These are phyloP conservation scores for Patagioenas fasciata DNA, from an alignment of 2,113 vertebrate genomes.

Conservation along the genomic window DNA sequence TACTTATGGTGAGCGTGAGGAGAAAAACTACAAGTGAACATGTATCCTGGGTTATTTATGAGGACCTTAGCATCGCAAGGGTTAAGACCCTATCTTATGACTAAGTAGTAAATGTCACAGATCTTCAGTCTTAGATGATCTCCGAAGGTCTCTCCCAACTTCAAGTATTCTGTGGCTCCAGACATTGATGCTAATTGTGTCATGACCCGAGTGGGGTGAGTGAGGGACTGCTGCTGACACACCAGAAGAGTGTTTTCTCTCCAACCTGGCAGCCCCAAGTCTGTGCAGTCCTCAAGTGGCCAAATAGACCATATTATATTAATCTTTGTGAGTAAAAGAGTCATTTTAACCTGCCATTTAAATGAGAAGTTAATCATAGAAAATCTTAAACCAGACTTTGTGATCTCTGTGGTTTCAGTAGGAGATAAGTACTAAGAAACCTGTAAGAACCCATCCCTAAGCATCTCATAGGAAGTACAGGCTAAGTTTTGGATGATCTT, in stretches of 20 bases:
- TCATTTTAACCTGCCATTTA: neutral
- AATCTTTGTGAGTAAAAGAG: neutral
- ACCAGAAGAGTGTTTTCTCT: neutral
- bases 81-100: neutral
- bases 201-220: neutral
- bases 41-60: neutral
- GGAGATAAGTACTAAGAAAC: neutral
- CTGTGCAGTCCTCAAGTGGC: neutral
- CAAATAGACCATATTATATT: neutral
- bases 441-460: neutral
- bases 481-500: neutral
- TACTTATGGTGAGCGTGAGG: fast-evolving
- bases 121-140: fast-evolving
- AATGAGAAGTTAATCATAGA: neutral
- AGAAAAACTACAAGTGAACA: neutral
- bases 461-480: neutral
- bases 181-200: neutral
- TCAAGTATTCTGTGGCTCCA: neutral
- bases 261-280: neutral
- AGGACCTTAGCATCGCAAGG: neutral
- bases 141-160: neutral
- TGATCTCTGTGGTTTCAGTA: neutral
- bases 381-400: neutral
- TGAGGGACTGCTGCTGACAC: neutral
- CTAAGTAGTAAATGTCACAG: neutral